Evolutionary conservation across 2,888 invertebrate genomes (phyloP), one percentile per base, ranked within the genome.

Genomic region (Acanthopleura granulata): DNA sequence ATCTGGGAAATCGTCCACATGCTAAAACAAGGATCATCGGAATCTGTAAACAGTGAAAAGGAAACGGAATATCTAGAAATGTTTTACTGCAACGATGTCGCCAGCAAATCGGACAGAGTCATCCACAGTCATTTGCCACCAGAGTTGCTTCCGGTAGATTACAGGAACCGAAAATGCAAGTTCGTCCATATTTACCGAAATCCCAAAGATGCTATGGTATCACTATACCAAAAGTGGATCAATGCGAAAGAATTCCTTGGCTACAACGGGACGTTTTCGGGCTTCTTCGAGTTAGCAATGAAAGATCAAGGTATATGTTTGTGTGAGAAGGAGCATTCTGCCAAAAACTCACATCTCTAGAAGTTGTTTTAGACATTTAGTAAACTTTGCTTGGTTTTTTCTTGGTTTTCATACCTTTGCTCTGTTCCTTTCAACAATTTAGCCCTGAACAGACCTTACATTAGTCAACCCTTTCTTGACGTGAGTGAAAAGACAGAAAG

Each of bases 171-270:
- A 9, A 69, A 69, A 69, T 69, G 69, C 25, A 69, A 69, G 29
- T 22, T 69, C 16, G 9, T 69, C 16, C 30, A 29, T 69, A 25
- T 69, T 18, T 30, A 29, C 12, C 25, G 69, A 4, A 69, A 69
- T 27, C 69, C 69, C 29, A 69, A 69, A 14, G 69, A 69, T 14
- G 9, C 18, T 16, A 69, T 69, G 69, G 69, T 69, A 4, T 69
- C 69, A 69, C 25, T 69, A 16, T 69, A 69, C 25, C 3, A 69
- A 4, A 16, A 25, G 4, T 16, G 16, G 25, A 16, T 4, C 3
- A 69, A 69, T 25, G 16, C 25, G 1, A 69, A 69, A 12, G n/a
- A 18, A 6, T 9, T 25, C 30, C 25, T 22, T 30, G 25, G 25
- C 3, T 69, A 69, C 29, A 27, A 3, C 12, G 69, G 69, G 30